These are phyloP conservation scores for Melolontha melolontha DNA, from an alignment of 2,888 invertebrate genomes.

Conservation along the genomic window DNA sequence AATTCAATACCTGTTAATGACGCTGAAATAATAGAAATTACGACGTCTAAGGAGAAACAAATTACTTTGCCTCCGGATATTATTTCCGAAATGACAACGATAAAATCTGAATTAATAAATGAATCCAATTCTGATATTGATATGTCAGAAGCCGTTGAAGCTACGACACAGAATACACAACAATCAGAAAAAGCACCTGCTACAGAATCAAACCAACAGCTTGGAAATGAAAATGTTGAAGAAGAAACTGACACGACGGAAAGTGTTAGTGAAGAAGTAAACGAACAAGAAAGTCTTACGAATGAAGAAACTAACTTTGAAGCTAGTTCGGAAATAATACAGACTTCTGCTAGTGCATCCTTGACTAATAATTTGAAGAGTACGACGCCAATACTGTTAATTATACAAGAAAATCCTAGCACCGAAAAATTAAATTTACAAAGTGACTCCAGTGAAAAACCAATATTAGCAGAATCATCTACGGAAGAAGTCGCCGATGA, in stretches of 20 bases:
- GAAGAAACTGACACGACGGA: too few relatives aligned
- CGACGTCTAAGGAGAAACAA: neutral
- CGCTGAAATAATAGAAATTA: neutral
- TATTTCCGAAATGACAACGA: neutral
- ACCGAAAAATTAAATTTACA: neutral
- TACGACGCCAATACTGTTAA: conserved; percentile 40
- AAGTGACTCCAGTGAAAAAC: neutral
- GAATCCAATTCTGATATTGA: neutral
- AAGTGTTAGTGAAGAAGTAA: too few relatives aligned
- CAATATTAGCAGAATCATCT: conserved; percentile 15
- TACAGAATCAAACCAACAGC: conserved; percentile 41
- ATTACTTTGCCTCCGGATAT: neutral
- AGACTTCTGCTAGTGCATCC: conserved; percentile 28
- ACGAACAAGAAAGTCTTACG: too few relatives aligned
- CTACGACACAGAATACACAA: neutral
- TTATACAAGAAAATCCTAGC: conserved; percentile 37
- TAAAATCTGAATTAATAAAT: neutral
- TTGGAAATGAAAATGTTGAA: conserved; percentile 19
- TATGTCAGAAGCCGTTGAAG: neutral
- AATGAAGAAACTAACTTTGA: neutral
- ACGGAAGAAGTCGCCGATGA: neutral
- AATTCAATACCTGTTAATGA: conserved; percentile 1
- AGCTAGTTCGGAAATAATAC: conserved; percentile 25
- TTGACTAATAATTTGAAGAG: conserved; percentile 15
- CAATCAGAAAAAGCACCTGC: conserved; percentile 36